phyloP scores from a whole-genome alignment of 2,888 invertebrate genomes.

The Thyatira batis region DNA sequence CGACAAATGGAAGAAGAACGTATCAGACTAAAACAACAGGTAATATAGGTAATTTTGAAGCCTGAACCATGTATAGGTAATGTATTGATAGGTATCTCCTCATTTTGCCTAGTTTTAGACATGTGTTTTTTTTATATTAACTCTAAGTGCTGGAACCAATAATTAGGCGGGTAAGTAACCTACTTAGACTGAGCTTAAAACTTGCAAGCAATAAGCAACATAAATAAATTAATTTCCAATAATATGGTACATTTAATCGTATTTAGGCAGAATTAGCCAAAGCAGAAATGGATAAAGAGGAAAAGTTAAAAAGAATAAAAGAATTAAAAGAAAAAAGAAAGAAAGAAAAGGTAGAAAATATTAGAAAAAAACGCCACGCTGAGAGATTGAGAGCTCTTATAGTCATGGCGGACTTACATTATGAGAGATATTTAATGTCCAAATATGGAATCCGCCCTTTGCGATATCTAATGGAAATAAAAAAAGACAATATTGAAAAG shows the following conservation, averaged over 20 bases:
- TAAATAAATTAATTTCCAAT: neutral
- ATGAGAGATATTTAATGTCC: conserved; percentile 63
- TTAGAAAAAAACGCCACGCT: conserved; percentile 80
- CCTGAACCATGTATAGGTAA: too few species aligned
- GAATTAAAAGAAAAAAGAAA: conserved; percentile 84
- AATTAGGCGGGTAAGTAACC: too few species aligned
- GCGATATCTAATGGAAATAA: conserved; percentile 54
- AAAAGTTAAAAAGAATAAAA: conserved; percentile 81
- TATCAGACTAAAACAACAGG: conserved; percentile 72
- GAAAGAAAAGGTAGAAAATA: conserved; percentile 83
- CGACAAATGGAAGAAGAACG: conserved; percentile 76
- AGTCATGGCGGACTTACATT: conserved; percentile 79
- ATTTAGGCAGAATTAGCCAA: conserved; percentile 72
- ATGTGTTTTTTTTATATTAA: too few species aligned
- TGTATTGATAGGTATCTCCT: too few species aligned
- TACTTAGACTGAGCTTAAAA: too few species aligned
- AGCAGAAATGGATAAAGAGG: conserved; percentile 83
- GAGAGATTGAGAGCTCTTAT: conserved; percentile 69
- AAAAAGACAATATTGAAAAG: conserved; percentile 64
- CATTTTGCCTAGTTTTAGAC: too few species aligned
- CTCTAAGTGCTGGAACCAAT: too few species aligned
- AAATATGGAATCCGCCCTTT: conserved; percentile 69
- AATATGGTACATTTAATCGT: neutral
- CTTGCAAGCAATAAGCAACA: neutral
- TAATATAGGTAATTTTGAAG: too few species aligned